Conservation (phyloP, 1,140 invertebrate genomes). For the Eueides isabella region DNA sequence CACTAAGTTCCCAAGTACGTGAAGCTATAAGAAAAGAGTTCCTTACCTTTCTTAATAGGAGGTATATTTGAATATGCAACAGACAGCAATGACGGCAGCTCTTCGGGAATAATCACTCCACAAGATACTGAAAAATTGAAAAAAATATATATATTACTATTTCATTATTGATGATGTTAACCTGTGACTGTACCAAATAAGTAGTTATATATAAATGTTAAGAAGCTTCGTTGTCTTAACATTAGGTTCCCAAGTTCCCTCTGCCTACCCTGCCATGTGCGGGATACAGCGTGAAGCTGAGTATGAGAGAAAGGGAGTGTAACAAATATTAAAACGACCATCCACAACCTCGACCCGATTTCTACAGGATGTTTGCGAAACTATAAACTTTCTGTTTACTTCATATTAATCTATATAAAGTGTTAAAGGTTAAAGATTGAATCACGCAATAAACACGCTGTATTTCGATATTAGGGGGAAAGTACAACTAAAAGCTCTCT, state of each 20-base stretch:
- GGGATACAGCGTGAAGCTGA: too few species aligned
- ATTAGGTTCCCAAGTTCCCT: too few species aligned
- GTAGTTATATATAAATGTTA: too few species aligned
- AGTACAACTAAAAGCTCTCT: not conserved
- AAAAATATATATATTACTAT: slow-evolving; percentile 1
- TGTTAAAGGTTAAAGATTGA: not conserved
- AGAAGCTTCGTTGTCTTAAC: too few species aligned
- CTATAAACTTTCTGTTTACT: not conserved
- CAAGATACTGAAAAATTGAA: slow-evolving; percentile 51
- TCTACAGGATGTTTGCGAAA: slow-evolving; percentile 8
- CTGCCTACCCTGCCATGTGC: too few species aligned
- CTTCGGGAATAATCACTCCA: slow-evolving; percentile 87
- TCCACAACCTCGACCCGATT: not conserved
- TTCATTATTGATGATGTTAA: too few species aligned
- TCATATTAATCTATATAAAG: not conserved
- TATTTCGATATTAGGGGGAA: not conserved
- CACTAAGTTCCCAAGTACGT: too few species aligned
- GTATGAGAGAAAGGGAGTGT: too few species aligned
- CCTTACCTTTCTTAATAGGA: slow-evolving; percentile 90
- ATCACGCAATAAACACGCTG: not conserved
- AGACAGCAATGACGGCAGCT: slow-evolving; percentile 88
- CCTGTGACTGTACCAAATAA: too few species aligned
- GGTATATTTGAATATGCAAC: slow-evolving; percentile 91
- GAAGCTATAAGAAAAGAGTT: not conserved
- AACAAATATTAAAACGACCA: not conserved